A percentile compares a stretch with the other conserved stretches of the same genome.
Conservation (phyloP, 2,888 invertebrate genomes). For the Hyposoter didymator region DNA sequence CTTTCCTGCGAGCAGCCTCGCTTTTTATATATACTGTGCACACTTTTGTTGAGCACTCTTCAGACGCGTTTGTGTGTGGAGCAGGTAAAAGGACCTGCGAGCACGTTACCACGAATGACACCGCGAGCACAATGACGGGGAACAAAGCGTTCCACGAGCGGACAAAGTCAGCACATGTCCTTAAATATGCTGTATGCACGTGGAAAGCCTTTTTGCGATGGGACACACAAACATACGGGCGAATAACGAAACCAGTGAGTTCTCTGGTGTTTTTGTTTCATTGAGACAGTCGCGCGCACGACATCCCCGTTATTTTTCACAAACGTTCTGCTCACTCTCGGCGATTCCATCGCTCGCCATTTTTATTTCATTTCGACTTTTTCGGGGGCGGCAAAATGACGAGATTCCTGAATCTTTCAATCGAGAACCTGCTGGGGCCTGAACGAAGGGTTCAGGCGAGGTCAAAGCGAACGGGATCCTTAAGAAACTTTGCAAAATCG, state of each 20-base stretch:
- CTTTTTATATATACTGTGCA: conserved; percentile 44
- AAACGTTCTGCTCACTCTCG: conserved; percentile 79
- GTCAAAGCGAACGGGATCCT: not conserved
- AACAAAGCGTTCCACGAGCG: conserved; percentile 79
- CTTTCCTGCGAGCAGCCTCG: conserved; percentile 19
- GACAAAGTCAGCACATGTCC: conserved; percentile 60
- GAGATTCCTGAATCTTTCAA: not conserved
- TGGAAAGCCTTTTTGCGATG: not conserved
- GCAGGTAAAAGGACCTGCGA: conserved; percentile 13
- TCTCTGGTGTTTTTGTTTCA: conserved; percentile 79
- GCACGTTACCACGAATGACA: conserved; percentile 81
- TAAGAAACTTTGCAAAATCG: not conserved
- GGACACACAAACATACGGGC: not conserved
- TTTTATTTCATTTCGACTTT: conserved; percentile 73
- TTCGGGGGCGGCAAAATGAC: not conserved
- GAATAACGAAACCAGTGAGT: conserved; percentile 13
- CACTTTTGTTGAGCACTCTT: conserved; percentile 37
- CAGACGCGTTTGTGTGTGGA: not conserved
- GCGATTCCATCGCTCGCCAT: conserved; percentile 83
- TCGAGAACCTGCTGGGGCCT: not conserved
- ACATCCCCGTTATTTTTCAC: conserved; percentile 82
- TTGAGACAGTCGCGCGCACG: conserved; percentile 76
- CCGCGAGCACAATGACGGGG: conserved; percentile 81
- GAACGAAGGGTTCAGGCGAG: not conserved
- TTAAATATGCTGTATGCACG: not conserved